Percentiles rank a stretch among this genome's conserved stretches.
Evolutionary conservation across 2,888 invertebrate species (phyloP).

Genomic region (Petrolisthes cinctipes): DNA sequence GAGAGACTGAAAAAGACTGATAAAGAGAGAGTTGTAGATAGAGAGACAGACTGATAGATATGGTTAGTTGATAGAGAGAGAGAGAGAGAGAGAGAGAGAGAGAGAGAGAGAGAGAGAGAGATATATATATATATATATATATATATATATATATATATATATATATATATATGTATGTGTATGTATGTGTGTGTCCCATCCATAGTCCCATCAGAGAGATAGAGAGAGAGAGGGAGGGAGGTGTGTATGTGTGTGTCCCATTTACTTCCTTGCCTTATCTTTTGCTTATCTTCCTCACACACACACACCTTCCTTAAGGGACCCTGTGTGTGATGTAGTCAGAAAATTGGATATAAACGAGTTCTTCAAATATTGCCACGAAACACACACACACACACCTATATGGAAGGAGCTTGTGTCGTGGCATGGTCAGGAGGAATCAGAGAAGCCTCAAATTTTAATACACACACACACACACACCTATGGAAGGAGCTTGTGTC

Average conservation of each 20-base stretch:
- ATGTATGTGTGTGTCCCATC: conserved; percentile 2
- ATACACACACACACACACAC: too few relatives aligned
- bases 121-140: background rate
- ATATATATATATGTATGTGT: conserved; percentile 9
- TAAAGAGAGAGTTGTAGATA: too few relatives aligned
- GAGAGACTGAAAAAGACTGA: background rate
- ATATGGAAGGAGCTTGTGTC: too few relatives aligned
- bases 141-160: conserved; percentile 1
- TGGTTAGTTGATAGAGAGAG: too few relatives aligned
- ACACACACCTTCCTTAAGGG: background rate
- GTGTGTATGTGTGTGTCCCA: background rate
- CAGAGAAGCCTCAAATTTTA: too few relatives aligned
- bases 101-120: background rate
- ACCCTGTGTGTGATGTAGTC: background rate
- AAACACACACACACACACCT: too few relatives aligned
- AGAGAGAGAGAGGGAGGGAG: background rate
- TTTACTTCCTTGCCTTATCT: background rate
- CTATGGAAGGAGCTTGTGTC: too few relatives aligned
- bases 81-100: too few relatives aligned
- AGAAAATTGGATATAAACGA: background rate
- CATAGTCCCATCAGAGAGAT: background rate
- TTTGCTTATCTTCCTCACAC: background rate
- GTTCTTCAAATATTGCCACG: too few relatives aligned
- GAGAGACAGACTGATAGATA: too few relatives aligned
- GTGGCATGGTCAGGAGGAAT: too few relatives aligned